A percentile compares a stretch with the other conserved stretches of the same genome.
Conservation (phyloP, 2,113 vertebrate species). For the Oryzias melastigma region DNA sequence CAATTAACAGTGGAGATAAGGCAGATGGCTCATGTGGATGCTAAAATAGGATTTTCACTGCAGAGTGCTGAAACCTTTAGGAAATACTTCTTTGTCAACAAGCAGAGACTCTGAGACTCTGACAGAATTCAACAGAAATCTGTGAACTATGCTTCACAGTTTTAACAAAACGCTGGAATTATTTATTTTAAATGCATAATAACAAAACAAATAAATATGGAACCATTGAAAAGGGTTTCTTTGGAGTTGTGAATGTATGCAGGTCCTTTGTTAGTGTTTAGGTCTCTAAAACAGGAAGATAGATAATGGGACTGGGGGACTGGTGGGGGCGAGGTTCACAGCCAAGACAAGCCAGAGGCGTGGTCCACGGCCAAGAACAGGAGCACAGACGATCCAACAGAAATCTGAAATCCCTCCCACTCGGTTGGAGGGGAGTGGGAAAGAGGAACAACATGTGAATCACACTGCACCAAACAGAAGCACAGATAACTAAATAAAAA, state of each 20-base stretch:
- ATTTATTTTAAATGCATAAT: neutral
- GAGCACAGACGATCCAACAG: too few species aligned
- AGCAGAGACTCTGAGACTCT: slow-evolving; percentile 31
- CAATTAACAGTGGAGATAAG: slow-evolving; percentile 58
- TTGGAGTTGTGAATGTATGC: slow-evolving; percentile 1
- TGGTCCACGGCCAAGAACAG: too few species aligned
- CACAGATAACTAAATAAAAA: too few species aligned
- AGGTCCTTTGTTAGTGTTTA: too few species aligned
- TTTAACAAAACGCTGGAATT: neutral
- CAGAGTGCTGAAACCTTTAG: slow-evolving; percentile 57
- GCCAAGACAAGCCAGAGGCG: too few species aligned
- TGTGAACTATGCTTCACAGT: neutral
- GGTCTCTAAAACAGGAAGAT: too few species aligned
- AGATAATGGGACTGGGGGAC: too few species aligned
- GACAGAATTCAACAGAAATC: slow-evolving; percentile 17
- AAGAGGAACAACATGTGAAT: too few species aligned
- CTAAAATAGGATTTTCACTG: slow-evolving; percentile 63
- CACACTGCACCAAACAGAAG: too few species aligned
- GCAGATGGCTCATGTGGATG: slow-evolving; percentile 62
- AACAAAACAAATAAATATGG: slow-evolving; percentile 4
- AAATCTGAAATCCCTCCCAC: too few species aligned
- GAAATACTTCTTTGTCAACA: slow-evolving; percentile 27
- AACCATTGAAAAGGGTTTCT: neutral
- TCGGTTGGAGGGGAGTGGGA: too few species aligned
- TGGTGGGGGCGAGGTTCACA: too few species aligned